Conservation (phyloP, 1,140 invertebrate genomes). For the Calephelis nemesis region DNA sequence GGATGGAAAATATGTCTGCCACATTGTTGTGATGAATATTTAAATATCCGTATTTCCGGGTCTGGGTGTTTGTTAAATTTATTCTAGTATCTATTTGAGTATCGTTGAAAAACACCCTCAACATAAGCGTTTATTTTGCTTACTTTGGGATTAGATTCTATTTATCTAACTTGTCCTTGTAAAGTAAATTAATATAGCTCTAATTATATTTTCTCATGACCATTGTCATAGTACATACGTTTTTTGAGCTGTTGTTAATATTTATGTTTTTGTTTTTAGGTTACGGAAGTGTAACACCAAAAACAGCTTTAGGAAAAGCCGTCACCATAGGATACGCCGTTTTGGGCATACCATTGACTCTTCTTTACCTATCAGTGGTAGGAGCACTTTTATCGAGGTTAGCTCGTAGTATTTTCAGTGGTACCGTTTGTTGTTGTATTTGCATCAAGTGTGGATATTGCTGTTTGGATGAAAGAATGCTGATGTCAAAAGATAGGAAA, state of each 20-base stretch:
- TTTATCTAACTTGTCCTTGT: too few relatives aligned
- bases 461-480: slow-evolving; percentile 89
- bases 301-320: slow-evolving; percentile 89
- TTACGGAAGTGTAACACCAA: slow-evolving; percentile 92
- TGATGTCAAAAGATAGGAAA: slow-evolving; percentile 88
- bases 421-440: slow-evolving; percentile 89
- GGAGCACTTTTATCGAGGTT: slow-evolving; percentile 90
- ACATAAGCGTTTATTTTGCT: too few relatives aligned
- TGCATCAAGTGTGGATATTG: slow-evolving; percentile 92
- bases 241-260: neutral
- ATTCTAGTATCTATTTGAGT: too few relatives aligned
- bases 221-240: too few relatives aligned
- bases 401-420: slow-evolving; percentile 92
- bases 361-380: slow-evolving; percentile 92
- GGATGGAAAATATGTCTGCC: too few relatives aligned
- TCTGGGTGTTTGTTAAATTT: too few relatives aligned
- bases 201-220: too few relatives aligned
- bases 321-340: slow-evolving; percentile 94
- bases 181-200: too few relatives aligned
- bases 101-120: too few relatives aligned
- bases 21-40: too few relatives aligned
- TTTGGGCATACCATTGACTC: slow-evolving; percentile 93
- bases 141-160: too few relatives aligned
- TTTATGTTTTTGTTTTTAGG: slow-evolving; percentile 80
- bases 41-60: too few relatives aligned